Base-by-base conservation (phyloP, 2,888 invertebrate genomes). In the Drosophila monieri region DNA sequence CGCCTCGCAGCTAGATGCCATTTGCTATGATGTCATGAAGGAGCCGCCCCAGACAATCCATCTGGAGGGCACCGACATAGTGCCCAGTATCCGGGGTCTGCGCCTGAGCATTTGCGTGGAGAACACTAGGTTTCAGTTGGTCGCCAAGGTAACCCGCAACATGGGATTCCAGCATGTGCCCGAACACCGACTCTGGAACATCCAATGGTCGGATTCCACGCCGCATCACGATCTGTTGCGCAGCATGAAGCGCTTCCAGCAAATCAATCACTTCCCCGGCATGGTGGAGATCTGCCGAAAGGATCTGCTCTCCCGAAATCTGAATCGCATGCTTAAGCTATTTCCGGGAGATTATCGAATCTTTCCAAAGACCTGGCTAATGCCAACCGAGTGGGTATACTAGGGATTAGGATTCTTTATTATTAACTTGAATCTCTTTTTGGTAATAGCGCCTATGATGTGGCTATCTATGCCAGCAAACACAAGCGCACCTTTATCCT, bases 241-340 rank as follows among this genome's bases (percentile, higher is more conserved):
- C 90, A 96, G 96, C 80, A 96, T 98, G 97, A 97, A 97, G 91
- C 93, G 97, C 70, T 98, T 95, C 91, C 95, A 98, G 92, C 95
- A 96, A 89, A 96, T 98, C 75, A 98, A 98, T 91, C 98, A 98
- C 92, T 98, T 97, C 89, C 97, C 97, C 1, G 97, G 97, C 57
- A 97, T 97, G 96, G 93, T 94, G 76, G 96, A 97, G 90, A 96
- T 97, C 73, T 96, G 96, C 92, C 93, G 97, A 71, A 98, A 98
- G 91, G 98, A 98, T 92, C 92, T 97, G 56, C 92, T 98, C 27
- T 97, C 97, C 1, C 93, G 97, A 65, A 98, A 98, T 92, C 93
- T 98, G 68, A 97, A 97, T 90, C 94, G 97, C 76, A 97, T 98
- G 97, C 93, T 95, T 61, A 95, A 96, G 91, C 92, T 96, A 62